Base-by-base conservation (phyloP, 2,888 invertebrate species). In the Lepidocyrtinus sp. region DNA sequence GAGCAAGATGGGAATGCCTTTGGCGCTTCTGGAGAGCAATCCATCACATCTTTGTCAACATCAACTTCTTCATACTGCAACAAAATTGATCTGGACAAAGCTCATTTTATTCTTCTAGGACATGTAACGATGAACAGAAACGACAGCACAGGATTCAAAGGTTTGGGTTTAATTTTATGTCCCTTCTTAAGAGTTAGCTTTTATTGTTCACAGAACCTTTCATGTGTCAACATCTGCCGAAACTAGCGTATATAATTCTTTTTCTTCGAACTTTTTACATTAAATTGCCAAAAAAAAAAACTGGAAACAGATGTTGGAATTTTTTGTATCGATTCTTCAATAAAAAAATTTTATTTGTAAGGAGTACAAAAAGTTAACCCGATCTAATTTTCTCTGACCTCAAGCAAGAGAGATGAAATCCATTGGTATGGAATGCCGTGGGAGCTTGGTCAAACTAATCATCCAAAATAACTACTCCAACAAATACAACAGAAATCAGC, bases 391-490 rank as follows among this genome's bases (percentile, higher is more conserved):
- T n/a, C n/a, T n/a, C n/a, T n/a, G n/a, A n/a, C n/a, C n/a, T n/a
- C n/a, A n/a, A n/a, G 95, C 95, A 63, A 90, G 95, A 62, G 95
- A 95, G 88, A 90, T 95, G 46, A 95, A 95, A 89, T 94, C 94
- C 77, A 94, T 95, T 9, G 93, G 95, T 26, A 93, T 98, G 17
- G 95, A 95, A 82, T 92, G 93, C 63, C 91, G 92, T 59, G 94
- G 93, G 3, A 90, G 92, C 17, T 94, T 94, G 88, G 91, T 98
- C 0, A 97, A 97, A 89, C 90, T 98, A 46, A 92, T 94, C 84
- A 90, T 98, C 5, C 94, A 96, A 84, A 93, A 93, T 86, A 95
- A 96, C 83, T 95, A 97, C 88, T 90, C 91, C 72, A 96, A 97
- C 88, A 92, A 93, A 82, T 93, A 93, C 87, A 96, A 96, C 89